Evolutionary conservation across 2,888 invertebrate genomes (phyloP).

Genomic region (Drosophila melanosoma): DNA sequence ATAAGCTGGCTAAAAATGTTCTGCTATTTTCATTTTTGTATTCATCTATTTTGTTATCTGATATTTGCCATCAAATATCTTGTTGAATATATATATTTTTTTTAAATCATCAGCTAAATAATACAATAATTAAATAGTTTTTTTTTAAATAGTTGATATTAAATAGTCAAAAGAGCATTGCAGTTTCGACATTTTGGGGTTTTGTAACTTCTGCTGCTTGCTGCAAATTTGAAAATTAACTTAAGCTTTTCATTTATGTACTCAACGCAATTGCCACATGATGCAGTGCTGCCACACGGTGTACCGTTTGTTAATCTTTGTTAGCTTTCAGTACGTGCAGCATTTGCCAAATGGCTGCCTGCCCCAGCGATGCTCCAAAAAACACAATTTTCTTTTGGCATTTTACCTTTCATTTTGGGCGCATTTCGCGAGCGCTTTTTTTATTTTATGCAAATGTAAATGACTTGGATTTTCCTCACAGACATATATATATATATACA

Average conservation of each 20-base stretch:
- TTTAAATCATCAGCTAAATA: not conserved
- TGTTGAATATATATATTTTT: not conserved
- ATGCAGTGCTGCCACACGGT: constrained; percentile 20
- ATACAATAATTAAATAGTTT: not conserved
- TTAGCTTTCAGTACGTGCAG: constrained; percentile 58
- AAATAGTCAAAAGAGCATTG: not conserved
- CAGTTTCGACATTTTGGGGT: not conserved
- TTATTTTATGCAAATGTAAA: constrained; percentile 68
- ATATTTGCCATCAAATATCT: not conserved
- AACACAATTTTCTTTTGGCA: not conserved
- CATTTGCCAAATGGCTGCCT: constrained; percentile 49
- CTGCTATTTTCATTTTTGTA: not conserved
- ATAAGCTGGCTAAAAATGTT: not conserved
- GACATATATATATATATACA: constrained; percentile 13
- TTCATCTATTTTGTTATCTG: not conserved
- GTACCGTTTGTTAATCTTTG: constrained; percentile 56
- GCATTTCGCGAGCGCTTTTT: constrained; percentile 34
- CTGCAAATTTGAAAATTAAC: constrained; percentile 11
- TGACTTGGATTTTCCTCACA: constrained; percentile 38
- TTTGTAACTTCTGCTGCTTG: not conserved
- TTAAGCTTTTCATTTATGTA: constrained; percentile 14
- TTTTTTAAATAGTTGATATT: not conserved
- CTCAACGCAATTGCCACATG: constrained; percentile 35
- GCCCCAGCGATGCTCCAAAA: not conserved
- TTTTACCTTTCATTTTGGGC: constrained; percentile 29